Evolutionary conservation across 2,888 invertebrate genomes (phyloP).

Genomic region (Falcaria lacertinaria): DNA sequence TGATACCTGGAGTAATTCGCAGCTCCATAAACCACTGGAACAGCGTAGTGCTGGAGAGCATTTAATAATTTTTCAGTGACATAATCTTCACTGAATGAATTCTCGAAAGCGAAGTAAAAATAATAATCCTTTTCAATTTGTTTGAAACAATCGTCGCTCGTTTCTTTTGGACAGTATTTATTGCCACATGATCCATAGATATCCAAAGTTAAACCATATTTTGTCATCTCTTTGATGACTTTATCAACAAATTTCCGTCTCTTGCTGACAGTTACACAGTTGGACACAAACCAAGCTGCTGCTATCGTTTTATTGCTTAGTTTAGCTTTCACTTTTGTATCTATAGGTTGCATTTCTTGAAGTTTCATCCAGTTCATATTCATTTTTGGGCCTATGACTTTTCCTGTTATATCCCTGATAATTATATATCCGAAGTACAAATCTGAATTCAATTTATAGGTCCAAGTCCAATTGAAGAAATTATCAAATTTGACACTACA

Average conservation of each 20-base stretch:
- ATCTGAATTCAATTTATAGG: constrained; percentile 42
- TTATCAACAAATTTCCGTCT: constrained; percentile 8
- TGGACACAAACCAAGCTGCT: constrained; percentile 43
- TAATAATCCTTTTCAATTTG: constrained; percentile 37
- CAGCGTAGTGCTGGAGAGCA: constrained; percentile 71
- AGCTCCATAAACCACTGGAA: constrained; percentile 83
- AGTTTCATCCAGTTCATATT: constrained; percentile 32
- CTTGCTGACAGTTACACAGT: constrained; percentile 35
- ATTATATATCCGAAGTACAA: constrained; percentile 41
- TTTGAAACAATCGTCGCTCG: constrained; percentile 21
- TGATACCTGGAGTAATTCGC: constrained; percentile 75
- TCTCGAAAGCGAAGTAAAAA: constrained; percentile 53
- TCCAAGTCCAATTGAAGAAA: constrained; percentile 54
- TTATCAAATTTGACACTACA: constrained; percentile 29
- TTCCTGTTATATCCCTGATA: constrained; percentile 28
- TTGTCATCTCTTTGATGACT: constrained; percentile 21
- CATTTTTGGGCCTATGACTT: constrained; percentile 32
- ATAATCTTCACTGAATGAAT: constrained; percentile 43
- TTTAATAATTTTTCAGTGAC: constrained; percentile 46
- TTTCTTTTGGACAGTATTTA: constrained; percentile 21
- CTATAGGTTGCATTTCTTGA: constrained; percentile 31
- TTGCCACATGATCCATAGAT: constrained; percentile 40
- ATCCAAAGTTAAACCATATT: constrained; percentile 33
- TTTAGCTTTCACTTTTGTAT: constrained; percentile 6
- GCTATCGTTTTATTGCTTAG: constrained; percentile 15